Evolutionary conservation across 2,797 vertebrate species (phyloP).

Genomic region (Lepus oiostolus): DNA sequence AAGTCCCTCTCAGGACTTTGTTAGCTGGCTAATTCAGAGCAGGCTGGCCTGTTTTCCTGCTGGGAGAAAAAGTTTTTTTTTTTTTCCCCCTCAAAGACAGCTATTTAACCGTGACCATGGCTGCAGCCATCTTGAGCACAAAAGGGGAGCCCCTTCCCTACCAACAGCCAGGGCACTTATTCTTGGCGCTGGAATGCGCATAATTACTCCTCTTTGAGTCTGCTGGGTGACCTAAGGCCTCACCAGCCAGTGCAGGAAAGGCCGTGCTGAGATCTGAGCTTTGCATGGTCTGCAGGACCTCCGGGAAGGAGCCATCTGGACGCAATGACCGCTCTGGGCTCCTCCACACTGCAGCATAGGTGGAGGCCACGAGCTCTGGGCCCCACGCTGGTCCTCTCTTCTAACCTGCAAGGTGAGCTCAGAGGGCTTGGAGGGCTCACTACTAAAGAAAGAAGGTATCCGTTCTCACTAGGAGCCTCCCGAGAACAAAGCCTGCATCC

Average conservation of each 20-base stretch:
- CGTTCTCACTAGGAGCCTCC: conserved; percentile 9
- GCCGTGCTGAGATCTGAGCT: conserved; percentile 72
- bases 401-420: conserved; percentile 1
- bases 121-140: conserved; percentile 85
- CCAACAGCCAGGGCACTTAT: conserved; percentile 69
- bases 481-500: conserved; percentile 66
- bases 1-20: conserved; percentile 90
- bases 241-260: conserved; percentile 74
- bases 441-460: conserved; percentile 67
- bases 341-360: not conserved
- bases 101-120: conserved; percentile 90
- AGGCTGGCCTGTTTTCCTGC: conserved; percentile 87
- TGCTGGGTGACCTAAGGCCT: conserved; percentile 82
- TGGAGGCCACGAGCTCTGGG: not conserved
- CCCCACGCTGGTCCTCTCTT: not conserved
- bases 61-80: conserved; percentile 86
- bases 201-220: conserved; percentile 85
- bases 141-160: conserved; percentile 77
- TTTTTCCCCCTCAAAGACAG: conserved; percentile 82
- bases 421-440: not conserved
- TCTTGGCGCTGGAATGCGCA: conserved; percentile 76
- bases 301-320: conserved; percentile 9
- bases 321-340: conserved; percentile 40
- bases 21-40: conserved; percentile 88
- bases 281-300: conserved; percentile 56